phyloP scores from a whole-genome alignment of 2,797 vertebrate genomes.

The Pipistrellus kuhlii region DNA sequence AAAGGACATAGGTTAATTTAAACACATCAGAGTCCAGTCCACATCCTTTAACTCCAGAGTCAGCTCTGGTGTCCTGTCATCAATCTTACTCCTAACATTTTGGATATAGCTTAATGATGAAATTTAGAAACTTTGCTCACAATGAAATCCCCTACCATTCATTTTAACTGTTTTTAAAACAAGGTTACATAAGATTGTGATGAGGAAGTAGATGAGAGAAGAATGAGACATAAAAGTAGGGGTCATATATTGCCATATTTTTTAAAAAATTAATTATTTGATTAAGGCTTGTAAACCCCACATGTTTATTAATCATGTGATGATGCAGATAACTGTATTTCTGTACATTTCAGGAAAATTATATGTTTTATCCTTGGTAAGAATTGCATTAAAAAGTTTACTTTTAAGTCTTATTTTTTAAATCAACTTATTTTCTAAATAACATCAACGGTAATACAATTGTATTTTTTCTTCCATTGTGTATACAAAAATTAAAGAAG shows the following conservation, averaged over 20 bases:
- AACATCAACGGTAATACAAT: constrained; percentile 49
- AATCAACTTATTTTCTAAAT: constrained; percentile 36
- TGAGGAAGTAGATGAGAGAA: not conserved
- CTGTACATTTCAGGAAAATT: not conserved
- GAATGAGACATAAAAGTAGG: not conserved
- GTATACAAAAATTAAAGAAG: constrained; percentile 52
- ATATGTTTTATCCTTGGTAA: not conserved
- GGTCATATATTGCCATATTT: not conserved
- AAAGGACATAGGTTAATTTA: not conserved
- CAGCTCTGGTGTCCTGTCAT: not conserved
- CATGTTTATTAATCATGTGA: not conserved
- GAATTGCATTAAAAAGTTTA: not conserved
- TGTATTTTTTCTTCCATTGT: constrained; percentile 46
- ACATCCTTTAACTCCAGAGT: not conserved
- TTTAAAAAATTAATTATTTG: not conserved
- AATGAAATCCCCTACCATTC: not conserved
- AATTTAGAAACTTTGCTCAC: constrained; percentile 4
- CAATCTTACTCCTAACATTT: not conserved
- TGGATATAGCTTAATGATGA: not conserved
- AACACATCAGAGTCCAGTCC: not conserved
- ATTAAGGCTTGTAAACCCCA: not conserved
- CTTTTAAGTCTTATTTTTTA: not conserved
- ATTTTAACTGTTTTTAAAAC: not conserved
- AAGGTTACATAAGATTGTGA: not conserved
- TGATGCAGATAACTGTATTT: not conserved